Base-by-base conservation (phyloP, 1,140 invertebrate species). In the Trissolcus basalis region DNA sequence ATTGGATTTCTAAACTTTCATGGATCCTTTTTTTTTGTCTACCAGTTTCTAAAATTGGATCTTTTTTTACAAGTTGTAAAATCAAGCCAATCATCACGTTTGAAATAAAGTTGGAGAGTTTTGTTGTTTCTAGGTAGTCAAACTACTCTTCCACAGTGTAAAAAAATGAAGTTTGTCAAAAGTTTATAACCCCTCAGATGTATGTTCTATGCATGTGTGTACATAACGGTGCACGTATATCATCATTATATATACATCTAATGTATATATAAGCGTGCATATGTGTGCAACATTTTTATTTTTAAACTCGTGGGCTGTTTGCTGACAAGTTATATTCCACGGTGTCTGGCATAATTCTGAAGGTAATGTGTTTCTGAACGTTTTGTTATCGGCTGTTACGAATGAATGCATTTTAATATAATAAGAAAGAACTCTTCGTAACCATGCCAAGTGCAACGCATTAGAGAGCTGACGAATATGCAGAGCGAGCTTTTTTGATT, bases 121-220 rank as follows among this genome's bases (percentile, higher is more conserved):
- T 27, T 27, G 19, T 27, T 27, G 19, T 27, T 27, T 27, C 19
- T 27, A 27, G 19, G 19, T 27, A 27, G 19, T 27, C 19, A 27
- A 27, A 27, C 19, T 27, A 27, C 19, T 27, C 67, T 72, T 63
- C 68, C 44, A 72, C 63, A 48, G 32, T 68, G 63, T 58, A 58
- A 56, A 58, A 63, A 27, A 27, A 27, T 27, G 19, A 27, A 27
- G 19, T 27, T 27, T 27, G 19, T 67, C 50, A 70, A 36, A 63
- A 15, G 35, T 72, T 77, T 71, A 64, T 58, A 77, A 54, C 41
- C 39, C 36, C 58, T 45, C 16, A 58, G 53, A 47, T 59, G 58
- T 33, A 50, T 64, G 44, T 65, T 59, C 65, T 43, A 55, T 70
- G 55, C 55, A 59, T 69, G 65, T 69, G 11, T 69, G 65, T 69